phyloP scores from a whole-genome alignment of 2,888 invertebrate genomes.

The Brachypalpus laphriformis region DNA sequence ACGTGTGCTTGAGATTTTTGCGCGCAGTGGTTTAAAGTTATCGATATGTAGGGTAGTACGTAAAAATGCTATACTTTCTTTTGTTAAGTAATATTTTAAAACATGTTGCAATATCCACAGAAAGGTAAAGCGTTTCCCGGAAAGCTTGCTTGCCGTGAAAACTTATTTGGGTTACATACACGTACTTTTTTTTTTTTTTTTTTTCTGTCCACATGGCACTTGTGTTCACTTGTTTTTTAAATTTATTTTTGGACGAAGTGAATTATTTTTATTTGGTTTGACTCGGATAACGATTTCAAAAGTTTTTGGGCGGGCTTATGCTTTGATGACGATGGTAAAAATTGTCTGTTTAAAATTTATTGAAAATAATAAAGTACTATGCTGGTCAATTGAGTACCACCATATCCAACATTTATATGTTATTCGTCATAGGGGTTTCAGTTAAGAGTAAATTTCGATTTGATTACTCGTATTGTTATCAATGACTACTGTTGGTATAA shows the following conservation, averaged over 20 bases:
- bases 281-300: background rate
- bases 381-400: no score
- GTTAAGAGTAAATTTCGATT: no score
- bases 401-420: no score
- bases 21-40: background rate
- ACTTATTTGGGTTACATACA: background rate
- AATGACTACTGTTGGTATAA: no score
- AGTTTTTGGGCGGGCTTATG: background rate
- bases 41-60: background rate
- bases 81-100: background rate
- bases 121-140: background rate
- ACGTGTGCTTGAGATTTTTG: background rate
- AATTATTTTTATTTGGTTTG: background rate
- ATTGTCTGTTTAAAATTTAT: no score
- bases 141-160: background rate
- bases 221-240: conserved; percentile 21
- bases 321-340: no score
- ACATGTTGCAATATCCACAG: background rate
- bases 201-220: conserved; percentile 20
- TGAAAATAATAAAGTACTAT: no score
- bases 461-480: no score
- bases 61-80: background rate
- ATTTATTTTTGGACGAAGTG: conserved; percentile 22
- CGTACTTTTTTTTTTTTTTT: no score
- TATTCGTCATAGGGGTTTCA: no score